These are phyloP conservation scores for Micrasema longulum DNA, from an alignment of 1,140 invertebrate species.

Conservation along the genomic window DNA sequence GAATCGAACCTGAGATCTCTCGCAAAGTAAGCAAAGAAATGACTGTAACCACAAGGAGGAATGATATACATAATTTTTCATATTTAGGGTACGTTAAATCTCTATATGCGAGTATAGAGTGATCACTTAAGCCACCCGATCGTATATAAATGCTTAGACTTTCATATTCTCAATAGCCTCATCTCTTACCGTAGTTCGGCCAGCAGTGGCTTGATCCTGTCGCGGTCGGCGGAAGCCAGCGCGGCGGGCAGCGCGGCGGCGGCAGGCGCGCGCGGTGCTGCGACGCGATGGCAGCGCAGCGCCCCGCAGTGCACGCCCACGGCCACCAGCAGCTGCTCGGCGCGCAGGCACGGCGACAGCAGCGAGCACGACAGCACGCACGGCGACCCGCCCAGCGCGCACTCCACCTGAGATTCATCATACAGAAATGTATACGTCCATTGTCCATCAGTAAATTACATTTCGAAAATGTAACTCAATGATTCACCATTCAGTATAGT, in stretches of 20 bases:
- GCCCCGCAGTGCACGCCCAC: constrained; percentile 96
- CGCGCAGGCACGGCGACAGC: constrained; percentile 87
- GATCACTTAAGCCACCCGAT: too few species aligned
- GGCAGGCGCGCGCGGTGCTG: constrained; percentile 83
- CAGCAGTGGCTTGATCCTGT: constrained; percentile 57
- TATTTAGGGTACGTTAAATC: too few species aligned
- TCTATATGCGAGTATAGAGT: too few species aligned
- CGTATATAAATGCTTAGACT: too few species aligned
- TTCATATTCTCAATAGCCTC: too few species aligned
- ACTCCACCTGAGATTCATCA: constrained; percentile 66
- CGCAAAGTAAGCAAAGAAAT: too few species aligned
- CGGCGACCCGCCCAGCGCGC: constrained; percentile 80
- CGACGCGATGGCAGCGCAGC: constrained; percentile 90
- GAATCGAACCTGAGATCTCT: too few species aligned
- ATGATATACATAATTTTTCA: too few species aligned
- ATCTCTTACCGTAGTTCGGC: constrained; percentile 65
- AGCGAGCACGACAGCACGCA: constrained; percentile 91
- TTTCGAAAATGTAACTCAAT: too few species aligned
- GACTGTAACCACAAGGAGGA: too few species aligned
- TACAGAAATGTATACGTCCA: too few species aligned
- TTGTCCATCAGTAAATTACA: constrained; percentile 10
- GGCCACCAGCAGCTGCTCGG: constrained; percentile 91
- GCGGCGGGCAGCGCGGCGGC: constrained; percentile 80
- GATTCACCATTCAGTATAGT: too few species aligned
- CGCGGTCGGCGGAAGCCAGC: constrained; percentile 65